Evolutionary conservation across 2,797 vertebrate genomes (phyloP).

Genomic region (Australoheros facetus): DNA sequence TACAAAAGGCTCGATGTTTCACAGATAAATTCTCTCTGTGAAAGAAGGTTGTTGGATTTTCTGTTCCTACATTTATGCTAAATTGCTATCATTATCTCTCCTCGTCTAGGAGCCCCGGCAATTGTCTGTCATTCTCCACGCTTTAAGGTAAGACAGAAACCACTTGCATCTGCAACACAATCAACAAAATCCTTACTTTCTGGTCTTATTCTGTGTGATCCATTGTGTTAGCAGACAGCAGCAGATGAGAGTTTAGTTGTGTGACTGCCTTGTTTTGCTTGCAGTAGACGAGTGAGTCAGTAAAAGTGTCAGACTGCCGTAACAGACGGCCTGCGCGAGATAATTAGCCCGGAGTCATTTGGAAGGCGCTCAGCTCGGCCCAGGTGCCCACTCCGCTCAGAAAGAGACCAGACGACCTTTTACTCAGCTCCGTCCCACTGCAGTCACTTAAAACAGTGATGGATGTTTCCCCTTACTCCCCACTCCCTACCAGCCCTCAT

Average conservation of each 20-base stretch:
- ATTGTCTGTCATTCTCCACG: constrained; percentile 2
- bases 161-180: neutral
- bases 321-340: constrained; percentile 53
- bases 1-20: neutral
- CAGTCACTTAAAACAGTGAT: constrained; percentile 79
- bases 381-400: constrained; percentile 66
- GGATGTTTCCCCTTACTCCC: constrained; percentile 64
- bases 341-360: constrained; percentile 71
- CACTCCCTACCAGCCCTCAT: constrained; percentile 1
- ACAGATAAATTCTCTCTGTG: neutral
- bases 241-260: constrained; percentile 9
- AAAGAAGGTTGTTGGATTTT: neutral
- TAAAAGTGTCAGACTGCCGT: constrained; percentile 59
- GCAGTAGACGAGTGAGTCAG: constrained; percentile 49
- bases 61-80: constrained; percentile 28
- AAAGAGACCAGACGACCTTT: constrained; percentile 67
- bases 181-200: neutral
- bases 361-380: constrained; percentile 57
- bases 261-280: constrained; percentile 29
- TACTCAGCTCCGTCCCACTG: constrained; percentile 66
- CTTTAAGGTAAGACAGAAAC: constrained; percentile 49
- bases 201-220: neutral
- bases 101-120: constrained; percentile 42
- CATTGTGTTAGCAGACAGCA: neutral
- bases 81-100: constrained; percentile 55